A percentile compares a stretch with the other conserved stretches of the same genome.
These are phyloP conservation scores for Empis stercorea DNA, from an alignment of 2,888 invertebrate genomes.

Conservation along the genomic window DNA sequence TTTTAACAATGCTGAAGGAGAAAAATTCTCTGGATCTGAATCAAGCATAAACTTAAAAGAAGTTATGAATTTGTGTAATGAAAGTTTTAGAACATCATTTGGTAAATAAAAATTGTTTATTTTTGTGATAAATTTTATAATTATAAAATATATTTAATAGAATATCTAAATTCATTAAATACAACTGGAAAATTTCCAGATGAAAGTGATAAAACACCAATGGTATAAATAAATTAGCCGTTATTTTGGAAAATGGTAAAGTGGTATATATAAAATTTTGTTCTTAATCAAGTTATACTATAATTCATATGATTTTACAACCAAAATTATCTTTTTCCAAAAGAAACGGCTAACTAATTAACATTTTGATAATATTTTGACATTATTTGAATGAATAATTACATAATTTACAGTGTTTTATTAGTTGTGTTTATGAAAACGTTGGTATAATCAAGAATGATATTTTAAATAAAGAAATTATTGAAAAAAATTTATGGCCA, in stretches of 20 bases:
- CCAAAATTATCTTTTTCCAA: neutral
- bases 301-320: too few species aligned
- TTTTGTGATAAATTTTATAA: too few species aligned
- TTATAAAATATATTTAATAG: too few species aligned
- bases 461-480: constrained; percentile 33
- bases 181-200: constrained; percentile 43
- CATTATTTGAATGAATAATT: neutral
- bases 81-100: neutral
- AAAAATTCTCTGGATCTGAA: neutral
- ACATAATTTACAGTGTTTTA: constrained; percentile 38
- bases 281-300: too few species aligned
- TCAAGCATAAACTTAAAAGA: neutral
- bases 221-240: constrained; percentile 34
- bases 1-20: neutral
- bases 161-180: constrained; percentile 30
- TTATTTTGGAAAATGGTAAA: neutral
- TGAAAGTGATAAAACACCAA: constrained; percentile 43
- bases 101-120: neutral
- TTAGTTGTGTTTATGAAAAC: constrained; percentile 42
- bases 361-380: neutral
- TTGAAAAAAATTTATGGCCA: constrained; percentile 35
- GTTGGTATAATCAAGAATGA: constrained; percentile 37
- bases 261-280: neutral
- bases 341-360: too few species aligned
- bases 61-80: neutral